Evolutionary conservation across 2,113 vertebrate species (phyloP), one percentile per base, ranked within the genome.

Genomic region (Embiotoca jacksoni): DNA sequence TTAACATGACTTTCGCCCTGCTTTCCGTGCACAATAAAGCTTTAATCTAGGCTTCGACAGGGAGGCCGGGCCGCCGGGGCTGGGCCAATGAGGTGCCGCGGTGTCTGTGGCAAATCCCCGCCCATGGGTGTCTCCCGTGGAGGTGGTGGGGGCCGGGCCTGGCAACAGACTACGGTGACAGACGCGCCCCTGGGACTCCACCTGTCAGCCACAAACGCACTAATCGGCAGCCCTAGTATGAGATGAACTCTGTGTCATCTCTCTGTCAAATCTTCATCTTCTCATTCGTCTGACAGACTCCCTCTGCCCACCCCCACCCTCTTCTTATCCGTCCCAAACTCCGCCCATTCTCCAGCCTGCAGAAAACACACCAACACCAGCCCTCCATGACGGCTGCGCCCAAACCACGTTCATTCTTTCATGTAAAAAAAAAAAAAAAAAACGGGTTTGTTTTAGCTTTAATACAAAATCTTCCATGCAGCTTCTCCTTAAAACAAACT

Each of bases 141-240:
- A 93, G 94, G 94, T 91, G 88, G 52, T 23, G 72, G 95, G 89
- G 44, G 71, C 94, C 91, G 92, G 94, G 93, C 94, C 92, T 95
- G 95, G 95, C 95, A 96, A 95, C 94, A 94, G 94, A 93, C 94
- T 53, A 94, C 93, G 86, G 94, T 93, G 93, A 96, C 95, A 96
- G 95, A 94, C 94, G 95, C 94, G 95, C 96, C 96, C 95, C 94
- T 94, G 95, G 96, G 97, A 96, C 96, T 95, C 95, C 96, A 97
- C 95, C 96, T 97, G 96, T 96, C 96, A 97, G 93, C 91, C 89
- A 88, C 95, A 94, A 93, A 94, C 92, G 80, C 91, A 90, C 94
- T 93, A 83, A 96, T 96, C 95, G 94, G 94, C 95, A 95, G 96
- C 95, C 95, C 95, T 96, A 95, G 93, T 95, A 96, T 94, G 93